Conservation (phyloP, 2,888 invertebrate species). For the Notodonta dromedarius region DNA sequence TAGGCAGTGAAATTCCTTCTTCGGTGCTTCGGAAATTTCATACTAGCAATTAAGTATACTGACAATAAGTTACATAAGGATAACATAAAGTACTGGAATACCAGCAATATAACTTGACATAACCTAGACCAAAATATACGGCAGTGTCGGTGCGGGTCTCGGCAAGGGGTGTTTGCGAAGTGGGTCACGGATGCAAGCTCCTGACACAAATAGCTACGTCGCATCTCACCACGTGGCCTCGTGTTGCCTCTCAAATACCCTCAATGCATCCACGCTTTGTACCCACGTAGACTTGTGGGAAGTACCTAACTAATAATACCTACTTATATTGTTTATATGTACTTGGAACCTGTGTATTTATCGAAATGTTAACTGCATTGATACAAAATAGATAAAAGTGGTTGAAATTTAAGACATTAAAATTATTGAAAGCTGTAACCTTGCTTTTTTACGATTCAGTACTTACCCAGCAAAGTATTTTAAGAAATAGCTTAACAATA, state of each 20-base stretch:
- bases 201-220: constrained; percentile 80
- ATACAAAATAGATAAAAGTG: too few species aligned
- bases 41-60: constrained; percentile 15
- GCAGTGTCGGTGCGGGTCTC: constrained; percentile 52
- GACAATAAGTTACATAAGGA: constrained; percentile 27
- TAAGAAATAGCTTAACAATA: too few species aligned
- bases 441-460: too few species aligned
- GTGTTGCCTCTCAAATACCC: constrained; percentile 54
- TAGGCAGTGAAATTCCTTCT: not conserved
- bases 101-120: constrained; percentile 56
- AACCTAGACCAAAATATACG: constrained; percentile 79
- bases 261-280: constrained; percentile 34
- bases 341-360: too few species aligned
- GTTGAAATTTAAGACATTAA: too few species aligned
- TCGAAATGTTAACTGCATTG: too few species aligned
- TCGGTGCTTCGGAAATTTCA: not conserved
- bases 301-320: not conserved
- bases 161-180: constrained; percentile 69
- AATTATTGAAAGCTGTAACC: too few species aligned
- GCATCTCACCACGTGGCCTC: constrained; percentile 75
- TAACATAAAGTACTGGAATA: constrained; percentile 41
- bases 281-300: constrained; percentile 12
- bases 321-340: too few species aligned
- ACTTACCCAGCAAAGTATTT: too few species aligned
- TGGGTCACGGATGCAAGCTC: constrained; percentile 81